phyloP scores from a whole-genome alignment of 2,888 invertebrate species.

The Hyles lineata region DNA sequence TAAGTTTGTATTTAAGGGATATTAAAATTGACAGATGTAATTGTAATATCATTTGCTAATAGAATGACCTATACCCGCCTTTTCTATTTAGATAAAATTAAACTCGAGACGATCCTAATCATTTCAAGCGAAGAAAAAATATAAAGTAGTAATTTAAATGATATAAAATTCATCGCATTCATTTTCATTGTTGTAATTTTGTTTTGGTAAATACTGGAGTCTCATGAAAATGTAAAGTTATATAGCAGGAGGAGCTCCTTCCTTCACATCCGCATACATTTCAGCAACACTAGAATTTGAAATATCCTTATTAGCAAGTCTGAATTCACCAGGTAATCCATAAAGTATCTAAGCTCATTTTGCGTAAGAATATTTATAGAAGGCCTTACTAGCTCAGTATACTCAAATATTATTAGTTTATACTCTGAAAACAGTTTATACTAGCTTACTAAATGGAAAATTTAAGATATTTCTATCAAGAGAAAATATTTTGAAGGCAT shows the following conservation, averaged over 20 bases:
- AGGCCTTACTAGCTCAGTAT: conserved; percentile 30
- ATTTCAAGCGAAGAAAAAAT: not conserved
- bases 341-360: conserved; percentile 44
- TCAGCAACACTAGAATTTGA: conserved; percentile 46
- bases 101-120: no score
- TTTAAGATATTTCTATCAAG: no score
- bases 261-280: conserved; percentile 30
- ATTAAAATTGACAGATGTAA: no score
- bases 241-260: not conserved
- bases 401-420: conserved; percentile 12
- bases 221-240: conserved; percentile 2
- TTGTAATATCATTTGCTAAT: no score
- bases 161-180: not conserved
- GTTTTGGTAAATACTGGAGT: not conserved
- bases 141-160: not conserved
- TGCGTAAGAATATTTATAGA: conserved; percentile 45
- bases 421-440: conserved; percentile 13
- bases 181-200: not conserved
- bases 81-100: no score
- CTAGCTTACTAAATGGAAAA: not conserved
- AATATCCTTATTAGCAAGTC: conserved; percentile 53
- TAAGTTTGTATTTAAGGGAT: no score
- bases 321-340: conserved; percentile 47
- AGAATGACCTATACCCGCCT: no score
- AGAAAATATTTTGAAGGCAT: no score